Evolutionary conservation across 2,888 invertebrate species (phyloP), one percentile per base, ranked within the genome.

Genomic region (Chalcosyrphus nemorum): DNA sequence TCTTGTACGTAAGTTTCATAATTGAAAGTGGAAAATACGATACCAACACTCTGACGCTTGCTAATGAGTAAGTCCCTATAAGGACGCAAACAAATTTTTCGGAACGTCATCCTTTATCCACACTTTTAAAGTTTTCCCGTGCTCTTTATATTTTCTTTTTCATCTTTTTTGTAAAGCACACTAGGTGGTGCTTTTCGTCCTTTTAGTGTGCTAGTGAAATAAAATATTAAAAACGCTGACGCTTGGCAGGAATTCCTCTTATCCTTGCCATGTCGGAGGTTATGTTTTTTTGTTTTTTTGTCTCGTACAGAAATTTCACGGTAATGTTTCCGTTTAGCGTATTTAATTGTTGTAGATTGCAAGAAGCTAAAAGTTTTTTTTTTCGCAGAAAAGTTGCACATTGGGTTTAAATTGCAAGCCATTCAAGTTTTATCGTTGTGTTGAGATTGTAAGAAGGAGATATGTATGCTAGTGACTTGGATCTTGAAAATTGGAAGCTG

Each of bases 141-240:
- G 11, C 1, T 29, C 17, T 17, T 32, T 17, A 15, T 4, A 2
- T 15, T 13, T 15, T 7, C n/a, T 15, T 15, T 54, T 17, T 19
- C 1, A 3, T 11, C 15, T 11, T 17, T 35, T 4, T 32, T 35
- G 32, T 9, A 5, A 11, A 56, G 11, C n/a, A n/a, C n/a, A n/a
- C n/a, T n/a, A n/a, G n/a, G n/a, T n/a, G n/a, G n/a, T n/a, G n/a
- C n/a, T n/a, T n/a, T n/a, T n/a, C n/a, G n/a, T 15, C 4, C 52
- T 54, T 4, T 32, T 13, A 35, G 35, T 21, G 35, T 21, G 35
- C 3, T 19, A 11, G 56, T 35, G 56, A 19, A 29, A 29, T 54
- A 13, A 54, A 54, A 54, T 54, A 54, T 54, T 54, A 29, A 54
- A n/a, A 54, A 17, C 9, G 11, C 19, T 56, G 32, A 35, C 19